These are phyloP conservation scores for Pseudotriccus pelzelni DNA, from an alignment of 2,797 vertebrate genomes.

Conservation along the genomic window DNA sequence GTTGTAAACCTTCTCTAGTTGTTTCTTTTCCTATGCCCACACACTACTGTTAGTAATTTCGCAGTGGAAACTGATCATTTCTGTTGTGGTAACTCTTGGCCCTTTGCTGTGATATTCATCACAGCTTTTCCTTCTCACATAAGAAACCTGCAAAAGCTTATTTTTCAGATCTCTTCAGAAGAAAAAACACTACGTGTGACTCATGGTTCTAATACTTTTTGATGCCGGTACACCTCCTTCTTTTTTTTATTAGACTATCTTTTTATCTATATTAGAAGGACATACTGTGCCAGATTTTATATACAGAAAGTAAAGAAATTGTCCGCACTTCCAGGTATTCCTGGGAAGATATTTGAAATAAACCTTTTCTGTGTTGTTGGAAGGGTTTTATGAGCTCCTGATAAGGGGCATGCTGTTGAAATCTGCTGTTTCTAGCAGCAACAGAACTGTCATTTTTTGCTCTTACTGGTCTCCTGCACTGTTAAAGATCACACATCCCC, in stretches of 20 bases:
- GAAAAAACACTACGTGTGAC: not conserved
- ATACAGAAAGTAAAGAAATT: not conserved
- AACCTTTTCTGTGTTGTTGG: not conserved
- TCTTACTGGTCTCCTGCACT: not conserved
- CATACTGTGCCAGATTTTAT: not conserved
- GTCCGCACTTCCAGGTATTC: not conserved
- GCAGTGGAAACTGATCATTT: not conserved
- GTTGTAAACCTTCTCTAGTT: not conserved
- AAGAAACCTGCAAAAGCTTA: not conserved
- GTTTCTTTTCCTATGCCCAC: not conserved
- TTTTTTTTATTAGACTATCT: not conserved
- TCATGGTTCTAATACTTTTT: not conserved
- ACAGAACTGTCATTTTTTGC: not conserved
- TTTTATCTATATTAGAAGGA: not conserved
- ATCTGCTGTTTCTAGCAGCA: not conserved
- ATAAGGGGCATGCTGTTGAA: not conserved
- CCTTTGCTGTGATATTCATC: not conserved
- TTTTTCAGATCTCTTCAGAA: not conserved
- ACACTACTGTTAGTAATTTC: not conserved
- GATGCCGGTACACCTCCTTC: not conserved
- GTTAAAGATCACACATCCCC: not conserved
- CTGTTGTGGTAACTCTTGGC: not conserved
- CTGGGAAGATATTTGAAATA: not conserved
- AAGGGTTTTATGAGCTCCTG: not conserved
- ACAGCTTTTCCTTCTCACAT: not conserved